Evolutionary conservation across 2,113 vertebrate genomes (phyloP).

Genomic region (Sakesphorus luctuosus): DNA sequence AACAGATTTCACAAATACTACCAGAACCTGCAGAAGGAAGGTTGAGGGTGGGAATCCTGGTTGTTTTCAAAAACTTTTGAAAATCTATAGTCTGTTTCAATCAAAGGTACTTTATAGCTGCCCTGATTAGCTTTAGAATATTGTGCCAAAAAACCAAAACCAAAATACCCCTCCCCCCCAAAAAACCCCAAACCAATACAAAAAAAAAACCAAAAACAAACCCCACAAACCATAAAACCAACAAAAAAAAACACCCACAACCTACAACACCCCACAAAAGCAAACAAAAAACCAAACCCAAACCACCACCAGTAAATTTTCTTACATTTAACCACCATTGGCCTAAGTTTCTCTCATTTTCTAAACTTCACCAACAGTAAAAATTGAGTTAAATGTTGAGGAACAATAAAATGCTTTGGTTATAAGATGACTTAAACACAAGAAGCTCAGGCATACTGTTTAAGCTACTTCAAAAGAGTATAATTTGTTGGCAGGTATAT

Average conservation of each 20-base stretch:
- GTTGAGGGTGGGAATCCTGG: neutral
- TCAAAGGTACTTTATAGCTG: neutral
- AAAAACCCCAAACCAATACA: too few species aligned
- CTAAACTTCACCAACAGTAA: neutral
- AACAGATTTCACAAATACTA: neutral
- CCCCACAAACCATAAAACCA: neutral
- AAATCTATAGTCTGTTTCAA: neutral
- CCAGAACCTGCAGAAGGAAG: neutral
- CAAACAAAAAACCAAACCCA: neutral
- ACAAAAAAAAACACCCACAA: neutral
- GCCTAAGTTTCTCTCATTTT: neutral
- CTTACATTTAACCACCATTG: neutral
- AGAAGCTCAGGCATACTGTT: neutral
- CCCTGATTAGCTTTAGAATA: neutral
- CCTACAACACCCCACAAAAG: neutral
- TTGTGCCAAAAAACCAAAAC: neutral
- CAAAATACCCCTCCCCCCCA: neutral
- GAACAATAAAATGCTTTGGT: neutral
- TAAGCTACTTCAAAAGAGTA: neutral
- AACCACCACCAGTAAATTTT: neutral
- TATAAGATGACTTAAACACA: neutral
- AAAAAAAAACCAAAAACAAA: neutral
- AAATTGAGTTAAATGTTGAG: neutral
- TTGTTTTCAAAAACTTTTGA: neutral
- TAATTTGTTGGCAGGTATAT: neutral